Conservation (phyloP, 2,797 vertebrate genomes). For the Sebastes kiyomatsui region DNA sequence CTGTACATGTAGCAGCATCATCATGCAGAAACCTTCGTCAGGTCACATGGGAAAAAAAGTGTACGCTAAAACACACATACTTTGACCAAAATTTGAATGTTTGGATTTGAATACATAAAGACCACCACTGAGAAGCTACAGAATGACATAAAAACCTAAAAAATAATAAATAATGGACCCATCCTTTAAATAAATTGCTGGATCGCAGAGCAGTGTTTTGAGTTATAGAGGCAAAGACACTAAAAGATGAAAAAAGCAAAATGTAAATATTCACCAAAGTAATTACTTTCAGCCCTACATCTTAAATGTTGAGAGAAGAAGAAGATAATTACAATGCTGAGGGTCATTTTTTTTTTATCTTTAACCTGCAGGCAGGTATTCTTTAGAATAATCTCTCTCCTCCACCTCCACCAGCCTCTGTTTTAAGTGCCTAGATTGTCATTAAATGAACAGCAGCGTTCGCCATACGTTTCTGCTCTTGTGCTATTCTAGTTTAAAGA, state of each 20-base stretch:
- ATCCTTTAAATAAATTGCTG: neutral
- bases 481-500: constrained; percentile 47
- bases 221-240: neutral
- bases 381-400: constrained; percentile 28
- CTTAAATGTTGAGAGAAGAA: constrained; percentile 5
- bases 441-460: constrained; percentile 38
- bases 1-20: no score
- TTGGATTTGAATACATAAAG: no score
- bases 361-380: constrained; percentile 32
- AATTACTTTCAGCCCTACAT: constrained; percentile 4
- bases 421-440: constrained; percentile 19
- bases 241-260: constrained; percentile 1
- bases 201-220: neutral
- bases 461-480: constrained; percentile 28
- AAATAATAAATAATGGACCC: no score
- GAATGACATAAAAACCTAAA: no score
- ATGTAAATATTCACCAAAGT: constrained; percentile 37
- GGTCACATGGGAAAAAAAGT: rapidly evolving
- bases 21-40: no score
- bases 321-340: constrained; percentile 23
- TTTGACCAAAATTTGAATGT: no score
- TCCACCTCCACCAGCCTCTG: neutral
- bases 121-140: no score
- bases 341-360: constrained; percentile 20
- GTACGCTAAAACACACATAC: no score